Base-by-base conservation (phyloP, 2,888 invertebrate genomes). In the Rugalucina vietnamica region DNA sequence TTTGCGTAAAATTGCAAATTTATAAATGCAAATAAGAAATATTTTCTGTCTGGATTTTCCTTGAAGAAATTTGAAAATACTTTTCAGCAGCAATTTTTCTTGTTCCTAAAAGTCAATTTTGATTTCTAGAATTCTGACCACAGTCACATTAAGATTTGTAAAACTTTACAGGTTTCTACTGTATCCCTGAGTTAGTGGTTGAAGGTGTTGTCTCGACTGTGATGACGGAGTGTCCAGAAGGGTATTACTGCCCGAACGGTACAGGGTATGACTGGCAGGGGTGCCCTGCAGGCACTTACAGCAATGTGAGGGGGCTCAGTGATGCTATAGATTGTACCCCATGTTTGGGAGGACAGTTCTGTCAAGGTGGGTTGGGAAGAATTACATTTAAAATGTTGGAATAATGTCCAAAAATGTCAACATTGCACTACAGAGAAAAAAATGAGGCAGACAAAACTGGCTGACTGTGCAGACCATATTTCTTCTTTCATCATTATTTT, bases 191-290 rank as follows among this genome's bases (percentile, higher is more conserved):
- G 27, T 82, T 91, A 49, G 91, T 92, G 1, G 82, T 90, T 0
- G 88, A 90, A 10, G 94, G 93, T 32, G 88, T 89, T 72, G 37
- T 91, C 3, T 79, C 86, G 8, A 87, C 93, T 4, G 91, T 92
- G n/a, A 91, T 86, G 74, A 85, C 80, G 0, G 74, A 84, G 0
- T 94, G 94, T 86, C 94, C 94, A 0, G 84, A 88, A 8, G 94
- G 94, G 5, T 94, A 90, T 89, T 94, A 86, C 90, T 94, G 94
- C 88, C 93, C 92, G 0, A 94, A 93, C 71, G 94, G 94, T 1
- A 94, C 94, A 0, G 94, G 94, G 0, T 90, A 93, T 69, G 86
- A 94, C 86, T 93, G 93, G 93, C 92, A 92, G 82, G 84, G 92
- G 32, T 93, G 93, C 82, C 93, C 93, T 10, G 85, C 90, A n/a